These are phyloP conservation scores for Lota lota DNA, from an alignment of 2,113 vertebrate genomes.

Conservation along the genomic window DNA sequence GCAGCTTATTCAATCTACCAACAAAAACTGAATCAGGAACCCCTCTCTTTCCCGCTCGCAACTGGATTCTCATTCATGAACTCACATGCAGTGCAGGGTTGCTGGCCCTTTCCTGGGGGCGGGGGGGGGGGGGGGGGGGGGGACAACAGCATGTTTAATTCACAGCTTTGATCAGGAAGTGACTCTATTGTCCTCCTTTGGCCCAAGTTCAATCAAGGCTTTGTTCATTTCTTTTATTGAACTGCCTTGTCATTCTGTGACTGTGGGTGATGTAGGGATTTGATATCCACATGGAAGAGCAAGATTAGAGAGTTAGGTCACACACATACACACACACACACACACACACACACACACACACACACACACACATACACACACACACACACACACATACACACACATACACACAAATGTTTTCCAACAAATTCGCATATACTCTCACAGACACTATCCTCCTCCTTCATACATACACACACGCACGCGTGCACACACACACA, in stretches of 20 bases:
- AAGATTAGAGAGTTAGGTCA: no score
- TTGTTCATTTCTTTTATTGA: neutral
- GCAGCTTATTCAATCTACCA: conserved; percentile 1
- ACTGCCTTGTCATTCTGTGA: no score
- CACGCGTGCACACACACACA: no score
- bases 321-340: no score
- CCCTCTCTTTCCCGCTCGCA: neutral
- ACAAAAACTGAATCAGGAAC: conserved; percentile 1
- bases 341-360: no score
- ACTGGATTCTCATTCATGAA: conserved; percentile 5
- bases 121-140: no score
- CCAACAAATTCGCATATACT: neutral
- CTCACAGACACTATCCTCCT: neutral
- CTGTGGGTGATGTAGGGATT: no score
- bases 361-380: neutral
- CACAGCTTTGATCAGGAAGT: neutral
- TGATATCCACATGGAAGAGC: no score
- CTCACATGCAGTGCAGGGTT: neutral
- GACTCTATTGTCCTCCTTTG: neutral
- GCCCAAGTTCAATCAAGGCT: neutral
- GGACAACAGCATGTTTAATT: neutral
- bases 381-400: neutral
- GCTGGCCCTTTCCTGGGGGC: neutral
- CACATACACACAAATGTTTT: neutral
- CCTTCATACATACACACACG: no score